These are phyloP conservation scores for Parthenolecanium corni DNA, from an alignment of 2,888 invertebrate species.

Conservation along the genomic window DNA sequence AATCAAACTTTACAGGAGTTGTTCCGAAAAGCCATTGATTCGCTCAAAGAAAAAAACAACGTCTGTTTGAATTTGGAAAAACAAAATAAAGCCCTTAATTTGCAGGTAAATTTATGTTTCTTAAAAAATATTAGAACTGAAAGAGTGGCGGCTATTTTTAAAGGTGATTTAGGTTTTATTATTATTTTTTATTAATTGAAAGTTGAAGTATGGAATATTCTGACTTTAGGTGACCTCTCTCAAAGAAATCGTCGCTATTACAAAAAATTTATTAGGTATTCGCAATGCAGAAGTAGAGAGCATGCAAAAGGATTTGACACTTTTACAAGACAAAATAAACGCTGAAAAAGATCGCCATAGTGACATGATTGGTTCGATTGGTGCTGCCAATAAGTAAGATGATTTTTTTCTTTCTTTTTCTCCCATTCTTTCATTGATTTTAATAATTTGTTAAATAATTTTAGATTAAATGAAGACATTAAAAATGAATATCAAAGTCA, in stretches of 20 bases:
- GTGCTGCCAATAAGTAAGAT: conserved; percentile 48
- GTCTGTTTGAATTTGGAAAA: conserved; percentile 65
- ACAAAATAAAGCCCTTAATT: conserved; percentile 58
- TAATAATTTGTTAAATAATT: not conserved
- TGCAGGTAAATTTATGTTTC: conserved; percentile 44
- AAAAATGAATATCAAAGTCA: conserved; percentile 68
- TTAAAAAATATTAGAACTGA: not conserved
- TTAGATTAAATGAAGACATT: conserved; percentile 55
- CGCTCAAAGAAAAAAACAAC: conserved; percentile 52
- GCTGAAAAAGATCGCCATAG: conserved; percentile 60
- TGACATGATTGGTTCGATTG: conserved; percentile 56
- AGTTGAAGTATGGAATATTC: too few relatives aligned
- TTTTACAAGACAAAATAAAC: conserved; percentile 56
- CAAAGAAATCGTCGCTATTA: conserved; percentile 69
- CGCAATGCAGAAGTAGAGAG: conserved; percentile 67
- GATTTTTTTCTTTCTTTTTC: conserved; percentile 5
- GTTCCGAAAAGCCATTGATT: conserved; percentile 33
- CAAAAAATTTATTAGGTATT: conserved; percentile 66
- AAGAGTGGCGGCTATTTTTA: too few relatives aligned
- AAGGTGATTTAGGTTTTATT: too few relatives aligned
- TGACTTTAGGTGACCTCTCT: conserved; percentile 59
- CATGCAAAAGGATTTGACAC: conserved; percentile 56
- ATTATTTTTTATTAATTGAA: not conserved
- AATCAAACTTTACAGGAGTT: conserved; percentile 34
- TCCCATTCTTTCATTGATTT: not conserved